Percentiles rank a stretch among this genome's conserved stretches.
Evolutionary conservation across 1,140 invertebrate species (phyloP).

Genomic region (Lordiphosa stackelbergi): DNA sequence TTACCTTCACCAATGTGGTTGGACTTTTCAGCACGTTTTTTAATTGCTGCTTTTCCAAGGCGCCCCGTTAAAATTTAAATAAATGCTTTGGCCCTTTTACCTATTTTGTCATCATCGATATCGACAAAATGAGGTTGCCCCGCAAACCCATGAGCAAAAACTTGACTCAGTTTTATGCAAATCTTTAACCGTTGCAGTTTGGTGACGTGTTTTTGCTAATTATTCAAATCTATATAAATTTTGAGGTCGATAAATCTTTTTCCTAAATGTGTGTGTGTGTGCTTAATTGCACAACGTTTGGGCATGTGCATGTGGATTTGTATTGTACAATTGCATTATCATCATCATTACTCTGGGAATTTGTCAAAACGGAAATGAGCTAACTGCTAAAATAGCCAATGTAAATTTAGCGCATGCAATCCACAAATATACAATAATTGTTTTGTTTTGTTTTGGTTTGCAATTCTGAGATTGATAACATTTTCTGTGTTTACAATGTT

Average conservation of each 20-base stretch:
- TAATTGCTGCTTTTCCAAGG: slow-evolving; percentile 44
- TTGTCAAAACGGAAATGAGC: too few relatives aligned
- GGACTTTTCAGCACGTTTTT: slow-evolving; percentile 42
- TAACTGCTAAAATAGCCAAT: too few relatives aligned
- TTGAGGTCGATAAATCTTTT: too few relatives aligned
- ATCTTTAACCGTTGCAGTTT: slow-evolving; percentile 33
- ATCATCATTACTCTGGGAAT: too few relatives aligned
- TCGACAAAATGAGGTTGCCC: slow-evolving; percentile 29
- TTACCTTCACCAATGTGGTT: slow-evolving; percentile 33
- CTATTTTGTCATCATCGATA: not conserved
- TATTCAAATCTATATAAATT: too few relatives aligned
- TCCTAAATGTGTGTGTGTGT: too few relatives aligned
- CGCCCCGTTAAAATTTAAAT: slow-evolving; percentile 1
- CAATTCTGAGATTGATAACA: too few relatives aligned
- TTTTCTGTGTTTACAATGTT: too few relatives aligned
- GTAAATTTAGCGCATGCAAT: too few relatives aligned
- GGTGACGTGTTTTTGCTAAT: too few relatives aligned
- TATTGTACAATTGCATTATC: not conserved
- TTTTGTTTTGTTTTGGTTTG: too few relatives aligned
- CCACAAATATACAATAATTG: too few relatives aligned
- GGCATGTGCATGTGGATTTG: slow-evolving; percentile 11
- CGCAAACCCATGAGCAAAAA: slow-evolving; percentile 5
- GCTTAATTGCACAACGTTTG: slow-evolving; percentile 6
- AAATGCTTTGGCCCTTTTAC: slow-evolving; percentile 41
- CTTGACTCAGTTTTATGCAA: slow-evolving; percentile 34